phyloP scores from a whole-genome alignment of 2,888 invertebrate species.

The Drosophila engyochracea region DNA sequence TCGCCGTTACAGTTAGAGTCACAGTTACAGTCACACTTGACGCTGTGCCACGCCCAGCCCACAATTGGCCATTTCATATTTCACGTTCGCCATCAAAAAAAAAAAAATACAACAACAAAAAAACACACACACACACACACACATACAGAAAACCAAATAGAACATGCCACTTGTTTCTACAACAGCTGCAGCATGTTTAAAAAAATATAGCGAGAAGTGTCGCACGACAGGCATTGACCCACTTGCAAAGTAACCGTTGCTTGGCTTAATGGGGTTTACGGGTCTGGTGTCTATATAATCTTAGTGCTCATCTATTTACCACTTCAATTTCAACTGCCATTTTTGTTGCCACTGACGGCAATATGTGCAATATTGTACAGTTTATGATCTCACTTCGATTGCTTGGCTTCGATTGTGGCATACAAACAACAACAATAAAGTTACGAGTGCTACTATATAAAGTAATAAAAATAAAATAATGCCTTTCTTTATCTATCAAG shows the following conservation, averaged over 20 bases:
- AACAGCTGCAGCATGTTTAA: slow-evolving; percentile 10
- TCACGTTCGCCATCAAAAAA: slow-evolving; percentile 33
- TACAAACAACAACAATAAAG: background rate
- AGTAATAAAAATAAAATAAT: background rate
- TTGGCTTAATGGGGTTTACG: slow-evolving; percentile 8
- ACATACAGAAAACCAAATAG: background rate
- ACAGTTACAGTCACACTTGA: slow-evolving; percentile 6
- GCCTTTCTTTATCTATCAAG: background rate
- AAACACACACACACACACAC: background rate
- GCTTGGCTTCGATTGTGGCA: background rate
- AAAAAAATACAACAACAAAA: background rate
- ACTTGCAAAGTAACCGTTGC: slow-evolving; percentile 6
- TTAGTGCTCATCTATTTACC: slow-evolving; percentile 44
- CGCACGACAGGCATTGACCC: slow-evolving; percentile 24
- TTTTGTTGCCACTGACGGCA: background rate
- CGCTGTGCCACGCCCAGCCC: slow-evolving; percentile 11
- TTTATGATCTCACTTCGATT: background rate
- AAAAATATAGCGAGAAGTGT: slow-evolving; percentile 27
- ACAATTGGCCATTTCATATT: slow-evolving; percentile 56
- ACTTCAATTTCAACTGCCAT: slow-evolving; percentile 32
- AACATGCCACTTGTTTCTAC: slow-evolving; percentile 14
- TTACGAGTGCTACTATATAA: background rate
- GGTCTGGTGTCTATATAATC: slow-evolving; percentile 40
- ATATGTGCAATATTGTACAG: background rate
- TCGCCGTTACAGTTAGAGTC: slow-evolving; percentile 15